Evolutionary conservation across 2,797 vertebrate species (phyloP).

Genomic region (Lepidocolaptes lacrymiger): DNA sequence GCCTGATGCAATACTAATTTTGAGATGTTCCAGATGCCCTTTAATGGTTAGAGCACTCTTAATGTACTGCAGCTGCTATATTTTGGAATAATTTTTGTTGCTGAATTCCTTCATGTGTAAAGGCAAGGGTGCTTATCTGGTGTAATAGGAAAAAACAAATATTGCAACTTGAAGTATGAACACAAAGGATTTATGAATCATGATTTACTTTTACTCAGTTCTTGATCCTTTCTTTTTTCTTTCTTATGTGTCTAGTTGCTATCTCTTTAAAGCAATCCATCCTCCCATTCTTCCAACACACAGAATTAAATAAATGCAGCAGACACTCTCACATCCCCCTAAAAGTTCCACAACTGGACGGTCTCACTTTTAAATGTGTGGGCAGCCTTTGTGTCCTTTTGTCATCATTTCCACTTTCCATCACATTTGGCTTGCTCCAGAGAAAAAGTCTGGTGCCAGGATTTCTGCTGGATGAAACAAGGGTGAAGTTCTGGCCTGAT

Average conservation of each 20-base stretch:
- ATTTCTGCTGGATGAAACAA: conserved; percentile 46
- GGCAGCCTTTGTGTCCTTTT: background rate
- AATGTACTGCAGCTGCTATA: conserved; percentile 42
- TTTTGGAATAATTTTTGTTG: background rate
- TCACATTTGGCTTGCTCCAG: background rate
- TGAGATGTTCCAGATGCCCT: conserved; percentile 51
- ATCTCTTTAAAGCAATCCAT: background rate
- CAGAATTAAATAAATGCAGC: background rate
- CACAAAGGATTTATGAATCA: background rate
- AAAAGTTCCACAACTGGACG: background rate
- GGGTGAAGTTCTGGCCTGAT: conserved; percentile 38
- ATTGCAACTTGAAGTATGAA: background rate
- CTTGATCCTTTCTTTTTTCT: background rate
- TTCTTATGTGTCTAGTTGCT: background rate
- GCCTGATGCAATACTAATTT: conserved; percentile 39
- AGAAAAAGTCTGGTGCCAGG: conserved; percentile 2
- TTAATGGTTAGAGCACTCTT: conserved; percentile 45
- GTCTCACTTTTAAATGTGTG: background rate
- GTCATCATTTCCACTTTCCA: background rate
- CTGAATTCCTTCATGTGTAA: background rate
- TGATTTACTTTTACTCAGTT: background rate
- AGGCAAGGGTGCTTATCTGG: conserved; percentile 14
- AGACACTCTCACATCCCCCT: background rate
- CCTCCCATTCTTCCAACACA: background rate
- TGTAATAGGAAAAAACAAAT: background rate